Evolutionary conservation across 2,888 invertebrate species (phyloP), one percentile per base, ranked within the genome.

Genomic region (Drosophila meridionalis): DNA sequence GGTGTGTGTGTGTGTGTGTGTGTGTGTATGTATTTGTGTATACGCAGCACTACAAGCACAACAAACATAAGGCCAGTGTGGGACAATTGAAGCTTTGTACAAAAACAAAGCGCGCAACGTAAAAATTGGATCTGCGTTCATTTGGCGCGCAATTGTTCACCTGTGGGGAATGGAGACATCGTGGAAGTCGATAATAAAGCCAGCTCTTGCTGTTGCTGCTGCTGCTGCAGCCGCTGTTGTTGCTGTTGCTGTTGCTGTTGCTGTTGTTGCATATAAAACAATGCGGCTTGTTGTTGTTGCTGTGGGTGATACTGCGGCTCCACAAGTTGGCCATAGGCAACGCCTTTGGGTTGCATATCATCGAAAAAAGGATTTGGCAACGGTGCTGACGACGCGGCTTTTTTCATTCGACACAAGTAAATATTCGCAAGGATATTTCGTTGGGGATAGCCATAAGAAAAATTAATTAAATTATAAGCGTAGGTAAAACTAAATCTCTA

Each of bases 351-450:
- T 69, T 91, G 92, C 84, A 90, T 81, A 76, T 88, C 81, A 81
- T 92, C 92, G 72, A 92, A 92, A 87, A 93, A 93, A 80, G 93
- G 93, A 92, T 93, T 93, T 82, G 92, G 92, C 87, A 93, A 82
- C 67, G 87, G 76, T 36, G 53, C 30, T 38, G 90, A 60, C 76
- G 58, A 45, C 56, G 89, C 58, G 76, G 68, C 82, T 79, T 70
- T 78, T 78, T 66, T 55, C 50, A 68, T 58, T 75, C 30, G 52
- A 67, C 69, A 78, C 60, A 68, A 78, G 77, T 74, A 76, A 71
- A 69, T 40, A 55, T 56, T 59, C 36, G 40, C 42, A 63, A 40
- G 28, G 59, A 45, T 52, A 56, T 56, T 42, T 55, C 43, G 43
- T 65, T 34, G 48, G 55, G 53, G 47, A 36, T 69, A 58, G 64